Base-by-base conservation (phyloP, 2,797 vertebrate genomes). In the Cirrhinus molitorella region DNA sequence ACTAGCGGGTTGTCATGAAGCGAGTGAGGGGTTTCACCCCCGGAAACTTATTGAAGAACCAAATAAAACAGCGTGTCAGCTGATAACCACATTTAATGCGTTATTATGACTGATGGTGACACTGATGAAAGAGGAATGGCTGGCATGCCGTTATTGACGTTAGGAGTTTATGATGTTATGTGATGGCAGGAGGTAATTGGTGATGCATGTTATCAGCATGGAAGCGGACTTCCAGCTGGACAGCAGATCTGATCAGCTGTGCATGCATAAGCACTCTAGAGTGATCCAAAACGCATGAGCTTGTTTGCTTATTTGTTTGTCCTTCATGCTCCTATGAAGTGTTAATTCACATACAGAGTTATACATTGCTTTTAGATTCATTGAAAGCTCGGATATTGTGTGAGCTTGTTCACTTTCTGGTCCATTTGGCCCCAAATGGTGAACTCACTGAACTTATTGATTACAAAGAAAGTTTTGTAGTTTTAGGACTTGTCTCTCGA, bases 21-120 rank as follows among this genome's bases (percentile, higher is more conserved):
- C 16, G 47, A 55, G 16, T 43, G 19, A 66, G 66, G 57, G 70
- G 21, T 75, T 67, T 81, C 55, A 80, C n/a, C 19, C 17, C 61
- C n/a, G 10, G 57, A 14, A 66, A 45, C 70, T 75, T 74, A 80
- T 17, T 14, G 25, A 53, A 25, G 28, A 75, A 17, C 77, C 45
- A 55, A 68, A 79, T 68, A 19, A 55, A 79, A 43, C 78, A 68
- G 63, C 43, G 9, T 79, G 61, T 40, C 31, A 43, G 6, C 13
- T 45, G 74, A 76, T 61, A 76, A 76, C 16, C 8, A 5, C 8
- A 40, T 79, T 53, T 68, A 25, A 68, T 37, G 49, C 53, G 75
- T 14, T 67, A n/a, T 17, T 31, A 68, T 79, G 78, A 79, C n/a
- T 37, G 63, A 79, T 68, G 76, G 28, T 34, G 25, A n/a, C 12